Evolutionary conservation across 2,888 invertebrate species (phyloP), one percentile per base, ranked within the genome.

Genomic region (Agrilus mali): DNA sequence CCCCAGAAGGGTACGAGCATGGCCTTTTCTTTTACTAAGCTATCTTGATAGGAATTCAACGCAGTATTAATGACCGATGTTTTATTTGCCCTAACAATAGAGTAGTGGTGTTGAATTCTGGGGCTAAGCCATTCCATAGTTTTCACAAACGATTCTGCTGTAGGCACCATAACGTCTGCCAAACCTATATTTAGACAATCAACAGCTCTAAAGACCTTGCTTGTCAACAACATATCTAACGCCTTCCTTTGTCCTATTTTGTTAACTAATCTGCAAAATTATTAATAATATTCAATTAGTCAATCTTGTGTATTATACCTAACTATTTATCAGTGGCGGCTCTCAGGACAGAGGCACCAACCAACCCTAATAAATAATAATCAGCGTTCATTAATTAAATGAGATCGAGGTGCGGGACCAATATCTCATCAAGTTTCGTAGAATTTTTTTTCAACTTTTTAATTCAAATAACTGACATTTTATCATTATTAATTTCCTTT

Each of bases 1-100:
- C 64, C 62, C 60, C 61, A 64, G 33, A 59, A 55, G 1, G 54
- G 51, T 27, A 48, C 45, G 47, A 61, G 59, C 31, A 54, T 41
- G 10, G 50, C 34, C 39, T 51, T 50, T 48, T 64, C 64, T n/a
- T 44, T 45, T 7, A 36, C 36, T 8, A 59, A 40, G 2, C 52
- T 48, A 20, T 51, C 46, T 6, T 55, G 47, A 17, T 50, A 49
- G 15, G 42, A 42, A 32, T 50, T 38, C 8, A 22, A 36, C 12
- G 33, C 33, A 1, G 50, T 46, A 17, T 50, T 47, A 12, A 43
- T 42, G 6, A 51, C 50, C 10, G 56, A 48, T 39, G 46, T 33
- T 49, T 62, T 63, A 35, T 55, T 54, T 8, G 54, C 55, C 14
- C 54, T 54, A 17, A 53, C 52, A 13, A 64, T 53, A 8, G 48